Conservation (phyloP, 2,113 vertebrate genomes). For the Corythaixoides concolor region DNA sequence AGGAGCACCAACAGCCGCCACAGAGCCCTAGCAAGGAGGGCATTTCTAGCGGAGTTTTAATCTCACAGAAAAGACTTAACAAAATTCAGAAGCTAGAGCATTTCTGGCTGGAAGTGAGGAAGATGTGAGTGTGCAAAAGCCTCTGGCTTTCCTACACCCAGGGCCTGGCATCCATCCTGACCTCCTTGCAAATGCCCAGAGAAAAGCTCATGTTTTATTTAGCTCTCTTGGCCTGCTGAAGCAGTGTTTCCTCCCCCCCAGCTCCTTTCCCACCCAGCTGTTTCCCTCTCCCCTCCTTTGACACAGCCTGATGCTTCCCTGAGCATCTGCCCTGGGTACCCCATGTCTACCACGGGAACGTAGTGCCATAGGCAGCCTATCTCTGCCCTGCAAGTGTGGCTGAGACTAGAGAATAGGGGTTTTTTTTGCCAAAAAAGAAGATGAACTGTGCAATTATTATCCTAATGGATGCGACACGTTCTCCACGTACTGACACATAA, state of each 20-base stretch:
- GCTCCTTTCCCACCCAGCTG: neutral
- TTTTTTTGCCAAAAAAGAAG: neutral
- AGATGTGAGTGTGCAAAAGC: neutral
- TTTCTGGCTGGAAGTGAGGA: neutral
- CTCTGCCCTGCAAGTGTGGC: neutral
- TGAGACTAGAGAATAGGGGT: neutral
- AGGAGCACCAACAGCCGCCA: accelerated
- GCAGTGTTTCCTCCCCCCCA: neutral
- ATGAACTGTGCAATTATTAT: conserved; percentile 6
- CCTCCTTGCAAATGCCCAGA: neutral
- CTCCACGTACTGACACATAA: conserved; percentile 11
- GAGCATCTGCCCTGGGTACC: neutral
- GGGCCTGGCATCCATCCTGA: neutral
- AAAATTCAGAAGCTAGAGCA: neutral
- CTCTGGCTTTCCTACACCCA: neutral
- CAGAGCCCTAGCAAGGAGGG: neutral
- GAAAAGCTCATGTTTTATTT: neutral
- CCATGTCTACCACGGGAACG: accelerated
- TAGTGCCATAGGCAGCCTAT: neutral
- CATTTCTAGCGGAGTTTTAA: neutral
- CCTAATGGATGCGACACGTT: conserved; percentile 14
- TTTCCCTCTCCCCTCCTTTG: neutral
- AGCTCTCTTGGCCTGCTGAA: neutral
- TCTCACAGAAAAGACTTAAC: neutral
- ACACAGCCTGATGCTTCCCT: neutral